Percentiles rank a stretch among this genome's conserved stretches.
Evolutionary conservation across 2,797 vertebrate species (phyloP).

Genomic region (Kryptopterus vitreolus): DNA sequence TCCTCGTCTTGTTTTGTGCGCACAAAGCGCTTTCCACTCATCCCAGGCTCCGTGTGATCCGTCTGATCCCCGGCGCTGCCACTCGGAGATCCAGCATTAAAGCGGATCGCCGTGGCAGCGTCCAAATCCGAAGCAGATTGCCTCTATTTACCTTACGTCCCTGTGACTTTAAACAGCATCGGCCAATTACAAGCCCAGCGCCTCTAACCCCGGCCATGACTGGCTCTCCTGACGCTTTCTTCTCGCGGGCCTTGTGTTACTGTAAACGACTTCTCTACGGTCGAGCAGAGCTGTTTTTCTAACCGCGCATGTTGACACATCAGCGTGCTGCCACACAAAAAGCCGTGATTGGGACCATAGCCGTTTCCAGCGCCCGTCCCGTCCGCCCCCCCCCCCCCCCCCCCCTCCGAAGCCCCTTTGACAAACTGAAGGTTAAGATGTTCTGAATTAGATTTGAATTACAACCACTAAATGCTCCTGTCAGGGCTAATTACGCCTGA

Average conservation of each 20-base stretch:
- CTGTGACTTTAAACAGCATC: constrained; percentile 62
- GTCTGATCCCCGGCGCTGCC: constrained; percentile 43
- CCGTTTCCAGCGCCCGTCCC: constrained; percentile 84
- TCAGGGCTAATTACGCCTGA: constrained; percentile 96
- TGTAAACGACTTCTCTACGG: constrained; percentile 86
- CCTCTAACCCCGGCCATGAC: constrained; percentile 52
- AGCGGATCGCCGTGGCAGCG: constrained; percentile 61
- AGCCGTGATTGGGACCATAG: constrained; percentile 80
- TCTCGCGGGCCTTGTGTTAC: constrained; percentile 65
- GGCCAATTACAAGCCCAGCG: constrained; percentile 61
- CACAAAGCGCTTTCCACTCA: constrained; percentile 25
- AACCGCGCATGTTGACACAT: constrained; percentile 91
- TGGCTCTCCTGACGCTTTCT: constrained; percentile 46
- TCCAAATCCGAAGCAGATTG: constrained; percentile 69
- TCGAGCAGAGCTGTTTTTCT: constrained; percentile 86
- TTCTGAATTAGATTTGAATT: constrained; percentile 99
- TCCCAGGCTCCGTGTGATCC: constrained; percentile 48
- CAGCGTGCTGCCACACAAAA: constrained; percentile 88
- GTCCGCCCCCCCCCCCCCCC: constrained; percentile 86
- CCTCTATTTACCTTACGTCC: constrained; percentile 61
- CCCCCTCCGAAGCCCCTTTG: constrained; percentile 86
- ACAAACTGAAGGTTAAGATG: constrained; percentile 99
- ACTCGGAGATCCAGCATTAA: constrained; percentile 57
- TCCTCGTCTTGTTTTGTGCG: constrained; percentile 42
- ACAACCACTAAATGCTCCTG: constrained; percentile 99